These are phyloP conservation scores for Macrobrachium rosenbergii DNA, from an alignment of 1,140 invertebrate species.

Conservation along the genomic window DNA sequence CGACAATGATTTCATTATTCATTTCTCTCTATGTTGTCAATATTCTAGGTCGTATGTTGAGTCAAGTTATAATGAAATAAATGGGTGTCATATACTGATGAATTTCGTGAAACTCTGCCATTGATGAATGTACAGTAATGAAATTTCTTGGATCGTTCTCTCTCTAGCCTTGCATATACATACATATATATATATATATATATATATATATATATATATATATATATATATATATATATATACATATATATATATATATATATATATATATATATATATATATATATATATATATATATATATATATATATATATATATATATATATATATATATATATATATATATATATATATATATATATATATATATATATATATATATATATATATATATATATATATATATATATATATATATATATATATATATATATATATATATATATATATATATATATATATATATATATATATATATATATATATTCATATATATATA, in stretches of 20 bases:
- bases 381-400: conserved; percentile 38
- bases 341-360: conserved; percentile 28
- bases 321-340: conserved; percentile 28
- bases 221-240: neutral
- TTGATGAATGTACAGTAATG: neutral
- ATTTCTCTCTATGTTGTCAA: no score
- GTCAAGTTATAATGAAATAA: no score
- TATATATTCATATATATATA: conserved; percentile 13
- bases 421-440: conserved; percentile 41
- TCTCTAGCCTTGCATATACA: neutral
- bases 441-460: conserved; percentile 31
- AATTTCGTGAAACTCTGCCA: neutral
- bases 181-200: neutral
- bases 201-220: conserved; percentile 20
- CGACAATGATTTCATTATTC: no score
- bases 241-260: neutral
- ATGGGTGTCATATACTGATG: neutral
- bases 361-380: conserved; percentile 28
- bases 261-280: neutral
- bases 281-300: conserved; percentile 15
- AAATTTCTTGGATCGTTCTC: neutral
- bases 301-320: conserved; percentile 28
- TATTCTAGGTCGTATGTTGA: no score
- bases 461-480: neutral
- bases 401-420: conserved; percentile 42